phyloP scores from a whole-genome alignment of 2,797 vertebrate species.

The Gouania willdenowi region DNA sequence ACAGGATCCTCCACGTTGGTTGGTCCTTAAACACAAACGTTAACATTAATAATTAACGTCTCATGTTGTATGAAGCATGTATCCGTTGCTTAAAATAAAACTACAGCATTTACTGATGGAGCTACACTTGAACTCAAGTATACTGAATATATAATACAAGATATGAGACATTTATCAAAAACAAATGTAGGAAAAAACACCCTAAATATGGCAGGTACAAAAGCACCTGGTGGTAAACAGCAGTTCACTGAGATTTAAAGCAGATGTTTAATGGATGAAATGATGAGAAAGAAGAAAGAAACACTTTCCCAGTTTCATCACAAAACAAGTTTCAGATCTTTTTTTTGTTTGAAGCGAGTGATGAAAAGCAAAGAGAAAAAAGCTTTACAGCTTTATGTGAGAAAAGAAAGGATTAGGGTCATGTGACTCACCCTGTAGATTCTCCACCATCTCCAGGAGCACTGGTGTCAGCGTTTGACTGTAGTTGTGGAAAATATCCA shows the following conservation, averaged over 20 bases:
- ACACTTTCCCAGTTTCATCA: no score
- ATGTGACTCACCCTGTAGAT: constrained; percentile 87
- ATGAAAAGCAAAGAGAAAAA: no score
- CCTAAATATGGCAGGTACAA: no score
- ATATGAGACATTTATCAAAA: background rate
- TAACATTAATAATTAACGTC: background rate
- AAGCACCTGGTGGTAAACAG: no score
- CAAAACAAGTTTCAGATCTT: no score
- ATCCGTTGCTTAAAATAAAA: background rate
- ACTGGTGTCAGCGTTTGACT: constrained; percentile 92
- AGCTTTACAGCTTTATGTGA: no score
- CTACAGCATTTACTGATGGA: background rate
- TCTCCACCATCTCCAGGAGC: constrained; percentile 92
- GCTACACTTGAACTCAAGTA: no score
- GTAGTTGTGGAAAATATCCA: constrained; percentile 96
- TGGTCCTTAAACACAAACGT: constrained; percentile 70
- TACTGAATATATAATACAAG: background rate
- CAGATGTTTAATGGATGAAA: background rate
- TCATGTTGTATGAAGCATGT: background rate
- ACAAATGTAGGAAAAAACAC: background rate
- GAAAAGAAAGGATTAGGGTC: no score
- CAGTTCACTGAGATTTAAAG: background rate
- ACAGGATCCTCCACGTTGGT: constrained; percentile 84
- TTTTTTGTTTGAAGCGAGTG: no score
- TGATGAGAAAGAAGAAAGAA: background rate